Percentiles rank a stretch among this genome's conserved stretches.
phyloP scores from a whole-genome alignment of 2,113 vertebrate species.

The Dolichallabes microphthalmus region DNA sequence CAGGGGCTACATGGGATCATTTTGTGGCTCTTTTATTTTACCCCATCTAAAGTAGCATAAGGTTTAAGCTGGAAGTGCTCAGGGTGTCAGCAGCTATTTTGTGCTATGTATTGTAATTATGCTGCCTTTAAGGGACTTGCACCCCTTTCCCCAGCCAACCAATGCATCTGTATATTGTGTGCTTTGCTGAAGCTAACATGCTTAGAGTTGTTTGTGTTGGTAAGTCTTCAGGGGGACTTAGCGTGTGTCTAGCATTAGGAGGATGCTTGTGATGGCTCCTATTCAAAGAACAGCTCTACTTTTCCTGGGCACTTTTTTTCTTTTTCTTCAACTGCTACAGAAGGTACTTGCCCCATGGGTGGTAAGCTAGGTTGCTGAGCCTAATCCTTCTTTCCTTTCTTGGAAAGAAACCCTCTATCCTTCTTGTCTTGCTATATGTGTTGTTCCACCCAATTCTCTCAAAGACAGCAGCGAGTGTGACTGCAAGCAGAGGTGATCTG shows the following conservation, averaged over 20 bases:
- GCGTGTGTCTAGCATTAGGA: constrained; percentile 21
- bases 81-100: constrained; percentile 37
- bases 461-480: constrained; percentile 43
- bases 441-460: constrained; percentile 43
- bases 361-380: constrained; percentile 22
- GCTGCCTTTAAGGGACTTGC: constrained; percentile 38
- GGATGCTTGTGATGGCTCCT: constrained; percentile 31
- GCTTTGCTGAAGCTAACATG: constrained; percentile 48
- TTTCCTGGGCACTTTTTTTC: constrained; percentile 9
- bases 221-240: constrained; percentile 44
- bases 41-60: constrained; percentile 9
- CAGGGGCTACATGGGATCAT: constrained; percentile 42
- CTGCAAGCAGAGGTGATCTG: constrained; percentile 48
- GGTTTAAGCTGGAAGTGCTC: constrained; percentile 32
- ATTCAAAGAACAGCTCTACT: constrained; percentile 33
- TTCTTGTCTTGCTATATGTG: constrained; percentile 48
- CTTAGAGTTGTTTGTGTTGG: constrained; percentile 53
- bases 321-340: constrained; percentile 31
- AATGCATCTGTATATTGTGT: constrained; percentile 20
- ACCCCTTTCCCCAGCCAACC: constrained; percentile 33
- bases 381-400: constrained; percentile 43
- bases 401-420: constrained; percentile 45
- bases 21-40: constrained; percentile 23
- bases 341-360: constrained; percentile 59
- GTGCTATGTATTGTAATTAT: constrained; percentile 46